A percentile compares a stretch with the other conserved stretches of the same genome.
Evolutionary conservation across 2,113 vertebrate genomes (phyloP).

Genomic region (Seriola quinqueradiata): DNA sequence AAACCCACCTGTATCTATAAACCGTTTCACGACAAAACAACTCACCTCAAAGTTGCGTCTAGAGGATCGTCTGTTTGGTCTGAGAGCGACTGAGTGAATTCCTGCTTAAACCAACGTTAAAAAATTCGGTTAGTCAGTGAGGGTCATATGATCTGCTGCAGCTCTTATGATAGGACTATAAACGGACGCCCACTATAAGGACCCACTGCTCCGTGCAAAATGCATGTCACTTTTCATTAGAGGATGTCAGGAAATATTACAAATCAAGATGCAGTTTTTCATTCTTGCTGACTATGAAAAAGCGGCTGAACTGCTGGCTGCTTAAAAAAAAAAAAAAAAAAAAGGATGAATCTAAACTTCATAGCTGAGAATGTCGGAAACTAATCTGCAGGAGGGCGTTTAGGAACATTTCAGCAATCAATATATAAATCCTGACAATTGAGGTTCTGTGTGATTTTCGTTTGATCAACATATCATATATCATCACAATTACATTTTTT

Average conservation of each 20-base stretch:
- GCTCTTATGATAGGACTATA: constrained; percentile 22
- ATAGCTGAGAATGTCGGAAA: background rate
- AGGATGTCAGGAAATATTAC: too few species aligned
- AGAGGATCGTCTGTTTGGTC: background rate
- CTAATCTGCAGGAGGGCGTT: too few species aligned
- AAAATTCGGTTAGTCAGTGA: background rate
- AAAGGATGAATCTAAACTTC: background rate
- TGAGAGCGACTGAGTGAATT: background rate
- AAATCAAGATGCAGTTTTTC: too few species aligned
- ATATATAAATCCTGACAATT: too few species aligned
- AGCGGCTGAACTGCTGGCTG: background rate
- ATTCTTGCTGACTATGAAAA: too few species aligned
- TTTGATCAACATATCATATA: too few species aligned
- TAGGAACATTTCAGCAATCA: too few species aligned
- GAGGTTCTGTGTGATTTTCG: too few species aligned
- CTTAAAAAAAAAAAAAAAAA: background rate
- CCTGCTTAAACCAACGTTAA: background rate
- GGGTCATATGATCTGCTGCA: constrained; percentile 51
- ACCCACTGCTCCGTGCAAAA: too few species aligned
- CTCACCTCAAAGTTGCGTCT: constrained; percentile 37
- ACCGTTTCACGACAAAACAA: background rate
- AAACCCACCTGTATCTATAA: background rate
- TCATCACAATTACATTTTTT: too few species aligned
- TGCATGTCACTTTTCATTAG: too few species aligned
- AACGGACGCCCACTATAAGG: constrained; percentile 19